Evolutionary conservation across 2,888 invertebrate genomes (phyloP), one percentile per base, ranked within the genome.

Genomic region (Calameuta idolon): DNA sequence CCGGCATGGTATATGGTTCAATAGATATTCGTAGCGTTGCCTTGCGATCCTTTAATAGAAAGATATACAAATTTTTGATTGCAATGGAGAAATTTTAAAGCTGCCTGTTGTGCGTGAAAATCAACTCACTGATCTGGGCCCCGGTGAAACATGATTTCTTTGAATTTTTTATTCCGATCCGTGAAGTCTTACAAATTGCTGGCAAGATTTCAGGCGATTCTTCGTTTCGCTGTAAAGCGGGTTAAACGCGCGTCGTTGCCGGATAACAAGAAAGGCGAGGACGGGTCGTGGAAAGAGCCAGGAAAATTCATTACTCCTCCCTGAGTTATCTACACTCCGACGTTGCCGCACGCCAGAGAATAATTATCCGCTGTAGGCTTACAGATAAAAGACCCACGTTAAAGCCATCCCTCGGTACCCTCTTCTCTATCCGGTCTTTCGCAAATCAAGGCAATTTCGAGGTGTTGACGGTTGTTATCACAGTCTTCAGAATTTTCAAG

Each of bases 301-400:
- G 83, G 81, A 82, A 85, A 87, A 87, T 88, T 89, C 88, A 88
- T 89, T 89, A 88, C 86, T 34, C 71, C 40, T 55, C 73, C 73
- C 75, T 73, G 86, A 86, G 86, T 88, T 88, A 88, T 88, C 87
- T 87, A 79, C 82, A 81, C 85, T 79, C 81, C 81, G 81, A 69
- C 73, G 74, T 34, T 37, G 73, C 76, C 76, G 55, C 78, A 85
- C 82, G 84, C 83, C 82, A 83, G 86, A 85, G 88, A 88, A 89
- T 90, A 89, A 89, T 89, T 90, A 90, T 90, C 87, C 86, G 83
- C 85, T 83, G 87, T 87, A 86, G 86, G 86, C 85, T 87, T 85
- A 83, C 85, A 84, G 89, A 89, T 89, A 88, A 88, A 88, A 87
- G 87, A 86, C 84, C 86, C 80, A 34, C n/a, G 55, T 55, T 55